phyloP scores from a whole-genome alignment of 2,797 vertebrate species.

The Pangasius krempfi region DNA sequence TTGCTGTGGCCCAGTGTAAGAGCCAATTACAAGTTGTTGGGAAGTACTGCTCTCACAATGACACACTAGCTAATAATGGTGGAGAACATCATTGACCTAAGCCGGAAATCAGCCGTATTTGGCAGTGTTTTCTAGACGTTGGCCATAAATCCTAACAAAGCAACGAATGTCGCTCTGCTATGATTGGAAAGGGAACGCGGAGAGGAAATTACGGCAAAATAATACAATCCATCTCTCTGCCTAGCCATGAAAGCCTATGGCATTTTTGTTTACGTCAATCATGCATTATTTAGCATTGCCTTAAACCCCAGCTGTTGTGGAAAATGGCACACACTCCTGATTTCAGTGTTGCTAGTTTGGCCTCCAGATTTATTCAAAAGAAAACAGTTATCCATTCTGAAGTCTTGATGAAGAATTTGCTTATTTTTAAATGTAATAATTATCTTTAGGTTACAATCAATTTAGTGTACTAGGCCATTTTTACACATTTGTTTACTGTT shows the following conservation, averaged over 20 bases:
- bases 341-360: neutral
- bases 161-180: slow-evolving; percentile 12
- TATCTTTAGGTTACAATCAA: neutral
- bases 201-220: slow-evolving; percentile 60
- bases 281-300: slow-evolving; percentile 60
- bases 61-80: slow-evolving; percentile 41
- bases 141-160: slow-evolving; percentile 51
- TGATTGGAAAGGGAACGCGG: slow-evolving; percentile 48
- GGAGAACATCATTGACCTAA: slow-evolving; percentile 36
- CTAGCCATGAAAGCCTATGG: slow-evolving; percentile 34
- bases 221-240: slow-evolving; percentile 53
- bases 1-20: slow-evolving; percentile 4
- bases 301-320: slow-evolving; percentile 38
- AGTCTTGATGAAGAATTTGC: neutral
- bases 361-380: neutral
- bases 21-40: slow-evolving; percentile 36
- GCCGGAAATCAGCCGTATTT: slow-evolving; percentile 17
- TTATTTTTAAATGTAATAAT: neutral
- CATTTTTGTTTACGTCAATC: slow-evolving; percentile 59
- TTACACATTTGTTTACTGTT: neutral
- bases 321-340: neutral
- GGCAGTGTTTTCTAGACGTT: slow-evolving; percentile 37
- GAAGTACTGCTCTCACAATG: slow-evolving; percentile 33
- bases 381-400: neutral
- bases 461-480: neutral